Conservation (phyloP, 2,797 vertebrate genomes). For the Eutrigla gurnardus region DNA sequence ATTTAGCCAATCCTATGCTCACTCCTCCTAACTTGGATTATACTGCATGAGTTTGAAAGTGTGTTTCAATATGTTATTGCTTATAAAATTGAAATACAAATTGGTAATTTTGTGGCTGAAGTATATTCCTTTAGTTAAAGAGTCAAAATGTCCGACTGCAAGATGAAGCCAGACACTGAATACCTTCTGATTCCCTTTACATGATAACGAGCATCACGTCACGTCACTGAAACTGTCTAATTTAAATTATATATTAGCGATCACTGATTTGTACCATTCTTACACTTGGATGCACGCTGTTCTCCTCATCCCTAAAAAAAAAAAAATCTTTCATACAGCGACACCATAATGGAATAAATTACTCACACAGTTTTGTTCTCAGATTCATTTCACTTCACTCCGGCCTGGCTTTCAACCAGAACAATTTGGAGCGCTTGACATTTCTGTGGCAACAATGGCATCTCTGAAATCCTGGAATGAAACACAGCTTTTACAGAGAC, state of each 20-base stretch:
- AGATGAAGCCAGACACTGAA: neutral
- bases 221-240: neutral
- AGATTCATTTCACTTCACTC: constrained; percentile 12
- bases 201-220: neutral
- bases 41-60: too few species aligned
- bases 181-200: neutral
- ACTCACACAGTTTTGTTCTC: constrained; percentile 22
- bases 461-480: constrained; percentile 10
- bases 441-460: constrained; percentile 39
- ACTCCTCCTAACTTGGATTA: too few species aligned
- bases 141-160: neutral
- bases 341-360: constrained; percentile 15
- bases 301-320: constrained; percentile 1
- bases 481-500: constrained; percentile 3
- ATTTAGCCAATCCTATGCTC: too few species aligned
- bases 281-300: neutral
- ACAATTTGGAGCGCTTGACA: constrained; percentile 22
- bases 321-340: neutral
- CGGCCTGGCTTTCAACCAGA: neutral
- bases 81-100: too few species aligned
- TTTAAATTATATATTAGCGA: neutral
- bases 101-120: neutral
- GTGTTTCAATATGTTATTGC: too few species aligned
- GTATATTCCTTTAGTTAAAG: neutral
- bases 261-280: neutral